These are phyloP conservation scores for Chiloscyllium plagiosum DNA, from an alignment of 2,113 vertebrate genomes.

Conservation along the genomic window DNA sequence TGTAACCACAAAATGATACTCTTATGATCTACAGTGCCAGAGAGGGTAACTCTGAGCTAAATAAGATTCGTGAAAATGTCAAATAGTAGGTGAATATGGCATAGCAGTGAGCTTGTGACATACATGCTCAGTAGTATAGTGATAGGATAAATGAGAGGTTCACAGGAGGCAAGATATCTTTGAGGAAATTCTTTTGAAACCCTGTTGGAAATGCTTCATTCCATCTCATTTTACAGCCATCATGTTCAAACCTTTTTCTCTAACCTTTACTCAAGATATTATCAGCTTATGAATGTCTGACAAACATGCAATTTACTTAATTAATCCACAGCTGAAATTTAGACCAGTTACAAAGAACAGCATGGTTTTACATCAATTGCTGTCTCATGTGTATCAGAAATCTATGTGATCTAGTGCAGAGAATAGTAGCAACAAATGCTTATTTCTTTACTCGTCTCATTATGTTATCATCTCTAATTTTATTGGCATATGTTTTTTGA, in stretches of 20 bases:
- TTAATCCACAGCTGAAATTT: too few relatives aligned
- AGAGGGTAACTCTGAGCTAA: not conserved
- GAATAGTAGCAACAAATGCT: not conserved
- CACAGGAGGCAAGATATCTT: not conserved
- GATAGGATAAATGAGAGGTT: not conserved
- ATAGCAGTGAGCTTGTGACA: not conserved
- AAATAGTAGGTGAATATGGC: not conserved
- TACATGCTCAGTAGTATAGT: not conserved
- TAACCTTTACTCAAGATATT: not conserved
- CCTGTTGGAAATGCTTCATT: not conserved
- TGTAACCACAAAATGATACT: not conserved
- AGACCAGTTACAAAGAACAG: not conserved
- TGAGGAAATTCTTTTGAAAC: not conserved
- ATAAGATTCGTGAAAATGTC: not conserved
- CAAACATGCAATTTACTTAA: too few relatives aligned
- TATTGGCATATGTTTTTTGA: not conserved
- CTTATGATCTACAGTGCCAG: not conserved
- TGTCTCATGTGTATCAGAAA: not conserved
- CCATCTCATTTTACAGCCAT: not conserved
- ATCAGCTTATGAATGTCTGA: not conserved
- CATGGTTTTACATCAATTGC: not conserved
- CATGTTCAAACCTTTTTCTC: not conserved
- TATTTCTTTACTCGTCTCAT: not conserved
- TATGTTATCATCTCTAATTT: not conserved
- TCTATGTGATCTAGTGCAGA: not conserved